Percentiles rank a stretch among this genome's conserved stretches.
Conservation (phyloP, 2,888 invertebrate genomes). For the Drosophila vallismaia region DNA sequence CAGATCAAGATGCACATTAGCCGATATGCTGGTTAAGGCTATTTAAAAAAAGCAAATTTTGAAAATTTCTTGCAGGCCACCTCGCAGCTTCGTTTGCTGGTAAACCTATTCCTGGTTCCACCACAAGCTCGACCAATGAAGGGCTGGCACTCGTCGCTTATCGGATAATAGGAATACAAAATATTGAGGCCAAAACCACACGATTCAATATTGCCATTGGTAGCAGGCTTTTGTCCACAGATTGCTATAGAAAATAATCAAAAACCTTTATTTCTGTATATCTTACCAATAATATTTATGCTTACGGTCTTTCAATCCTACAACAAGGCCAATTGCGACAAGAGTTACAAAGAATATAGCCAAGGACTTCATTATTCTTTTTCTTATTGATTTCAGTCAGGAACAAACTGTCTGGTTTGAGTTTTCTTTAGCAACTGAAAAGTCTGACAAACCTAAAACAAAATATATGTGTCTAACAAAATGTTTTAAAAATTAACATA, state of each 20-base stretch:
- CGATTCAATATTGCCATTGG: neutral
- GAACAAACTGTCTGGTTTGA: neutral
- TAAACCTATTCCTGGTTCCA: neutral
- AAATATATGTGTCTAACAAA: neutral
- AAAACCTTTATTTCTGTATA: neutral
- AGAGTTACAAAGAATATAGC: neutral
- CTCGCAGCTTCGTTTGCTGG: neutral
- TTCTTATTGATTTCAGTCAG: neutral
- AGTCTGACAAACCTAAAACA: neutral
- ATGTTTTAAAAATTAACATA: neutral
- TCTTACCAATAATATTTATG: neutral
- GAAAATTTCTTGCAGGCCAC: neutral
- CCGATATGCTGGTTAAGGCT: no score
- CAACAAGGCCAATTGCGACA: neutral
- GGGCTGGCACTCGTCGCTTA: neutral
- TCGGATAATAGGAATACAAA: neutral
- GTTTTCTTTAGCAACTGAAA: neutral
- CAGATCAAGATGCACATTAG: no score
- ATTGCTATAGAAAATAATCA: neutral
- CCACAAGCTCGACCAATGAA: neutral
- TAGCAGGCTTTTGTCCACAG: neutral
- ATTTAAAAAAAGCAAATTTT: no score
- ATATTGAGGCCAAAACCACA: neutral
- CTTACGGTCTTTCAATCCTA: constrained; percentile 7
- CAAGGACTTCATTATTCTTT: constrained; percentile 3